phyloP scores from a whole-genome alignment of 1,140 invertebrate genomes.

The Paralvinella palmiformis region DNA sequence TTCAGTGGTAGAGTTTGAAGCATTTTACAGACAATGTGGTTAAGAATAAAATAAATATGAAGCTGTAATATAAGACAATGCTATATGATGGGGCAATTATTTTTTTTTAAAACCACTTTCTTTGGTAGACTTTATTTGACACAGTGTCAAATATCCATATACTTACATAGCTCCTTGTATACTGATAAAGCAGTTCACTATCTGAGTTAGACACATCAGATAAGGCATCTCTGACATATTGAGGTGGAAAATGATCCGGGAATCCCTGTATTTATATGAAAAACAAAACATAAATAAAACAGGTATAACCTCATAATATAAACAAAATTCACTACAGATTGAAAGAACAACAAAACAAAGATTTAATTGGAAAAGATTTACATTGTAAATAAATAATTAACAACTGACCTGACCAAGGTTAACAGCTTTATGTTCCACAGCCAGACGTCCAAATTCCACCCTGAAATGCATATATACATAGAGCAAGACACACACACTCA shows the following conservation, averaged over 20 bases:
- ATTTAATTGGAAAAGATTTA: background rate
- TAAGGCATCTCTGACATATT: slow-evolving; percentile 74
- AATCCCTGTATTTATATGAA: slow-evolving; percentile 63
- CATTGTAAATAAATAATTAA: background rate
- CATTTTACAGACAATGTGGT: background rate
- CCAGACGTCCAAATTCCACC: slow-evolving; percentile 91
- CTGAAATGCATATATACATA: slow-evolving; percentile 53
- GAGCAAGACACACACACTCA: too few species aligned
- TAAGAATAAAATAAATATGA: background rate
- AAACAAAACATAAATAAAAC: background rate
- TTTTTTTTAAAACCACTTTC: background rate
- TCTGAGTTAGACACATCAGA: slow-evolving; percentile 61
- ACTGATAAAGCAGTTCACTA: slow-evolving; percentile 82
- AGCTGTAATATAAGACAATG: background rate
- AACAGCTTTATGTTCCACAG: slow-evolving; percentile 78
- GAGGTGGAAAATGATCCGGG: slow-evolving; percentile 84
- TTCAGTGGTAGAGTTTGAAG: background rate
- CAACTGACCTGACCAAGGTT: slow-evolving; percentile 78
- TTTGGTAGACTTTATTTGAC: background rate
- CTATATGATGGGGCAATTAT: background rate
- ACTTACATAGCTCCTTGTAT: slow-evolving; percentile 60
- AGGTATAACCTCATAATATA: background rate
- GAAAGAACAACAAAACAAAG: background rate
- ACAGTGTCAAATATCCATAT: background rate
- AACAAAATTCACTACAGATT: background rate